A percentile compares a stretch with the other conserved stretches of the same genome.
phyloP scores from a whole-genome alignment of 1,140 invertebrate species.

The Aradophagus sp. region DNA sequence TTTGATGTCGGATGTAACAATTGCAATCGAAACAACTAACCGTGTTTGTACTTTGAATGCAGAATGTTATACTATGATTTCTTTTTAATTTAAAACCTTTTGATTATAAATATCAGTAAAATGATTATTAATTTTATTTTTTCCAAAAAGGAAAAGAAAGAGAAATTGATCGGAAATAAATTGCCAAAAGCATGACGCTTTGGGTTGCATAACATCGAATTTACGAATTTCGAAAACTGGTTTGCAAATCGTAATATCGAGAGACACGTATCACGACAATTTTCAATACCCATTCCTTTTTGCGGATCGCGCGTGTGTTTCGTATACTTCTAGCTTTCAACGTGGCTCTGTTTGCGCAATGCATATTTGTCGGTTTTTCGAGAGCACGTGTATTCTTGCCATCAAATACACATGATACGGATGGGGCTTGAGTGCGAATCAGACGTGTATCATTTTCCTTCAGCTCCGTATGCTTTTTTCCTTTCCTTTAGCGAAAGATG shows the following conservation, averaged over 20 bases:
- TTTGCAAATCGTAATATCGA: conserved; percentile 40
- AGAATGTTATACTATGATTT: too few relatives aligned
- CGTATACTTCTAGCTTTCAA: conserved; percentile 54
- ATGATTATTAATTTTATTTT: too few relatives aligned
- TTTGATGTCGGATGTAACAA: too few relatives aligned
- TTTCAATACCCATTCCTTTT: conserved; percentile 37
- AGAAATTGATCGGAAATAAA: too few relatives aligned
- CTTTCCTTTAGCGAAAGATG: conserved; percentile 36
- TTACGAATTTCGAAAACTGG: conserved; percentile 18
- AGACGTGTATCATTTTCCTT: conserved; percentile 53
- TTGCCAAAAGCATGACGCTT: too few relatives aligned
- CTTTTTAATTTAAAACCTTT: too few relatives aligned
- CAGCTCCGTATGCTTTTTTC: conserved; percentile 39
- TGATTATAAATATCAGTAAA: too few relatives aligned
- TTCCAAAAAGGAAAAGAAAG: too few relatives aligned
- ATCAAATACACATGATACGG: conserved; percentile 48
- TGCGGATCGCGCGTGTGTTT: conserved; percentile 27
- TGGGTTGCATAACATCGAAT: conserved; percentile 21
- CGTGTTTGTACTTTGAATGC: too few relatives aligned
- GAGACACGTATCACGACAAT: conserved; percentile 48
- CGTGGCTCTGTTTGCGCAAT: conserved; percentile 47
- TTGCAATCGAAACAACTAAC: too few relatives aligned
- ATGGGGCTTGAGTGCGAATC: conserved; percentile 49
- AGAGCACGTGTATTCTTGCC: conserved; percentile 48
- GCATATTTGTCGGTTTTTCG: conserved; percentile 55